Evolutionary conservation across 1,140 invertebrate genomes (phyloP).

Genomic region (Eriocheir sinensis): DNA sequence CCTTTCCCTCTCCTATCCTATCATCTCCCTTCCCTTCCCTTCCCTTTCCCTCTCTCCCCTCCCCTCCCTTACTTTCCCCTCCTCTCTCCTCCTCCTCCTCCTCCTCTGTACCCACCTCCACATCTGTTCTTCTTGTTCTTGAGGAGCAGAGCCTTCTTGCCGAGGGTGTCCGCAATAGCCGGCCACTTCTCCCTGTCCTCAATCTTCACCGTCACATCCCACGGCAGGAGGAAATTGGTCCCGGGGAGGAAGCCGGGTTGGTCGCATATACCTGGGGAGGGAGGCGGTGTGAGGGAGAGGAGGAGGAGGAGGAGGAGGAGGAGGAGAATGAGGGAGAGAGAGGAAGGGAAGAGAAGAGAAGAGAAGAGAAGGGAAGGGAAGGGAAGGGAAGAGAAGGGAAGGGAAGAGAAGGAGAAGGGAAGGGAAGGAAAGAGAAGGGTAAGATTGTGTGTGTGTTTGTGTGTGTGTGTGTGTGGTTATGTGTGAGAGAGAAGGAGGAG

Average conservation of each 20-base stretch:
- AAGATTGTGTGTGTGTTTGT: no score
- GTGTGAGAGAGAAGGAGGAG: no score
- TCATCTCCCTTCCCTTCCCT: not conserved
- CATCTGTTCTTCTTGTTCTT: conserved; percentile 68
- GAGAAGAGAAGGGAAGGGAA: conserved; percentile 46
- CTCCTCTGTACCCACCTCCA: conserved; percentile 43
- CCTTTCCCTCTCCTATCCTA: not conserved
- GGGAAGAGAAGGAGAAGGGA: not conserved
- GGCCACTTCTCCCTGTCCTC: conserved; percentile 83
- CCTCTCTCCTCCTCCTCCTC: not conserved
- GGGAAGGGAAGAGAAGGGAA: not conserved
- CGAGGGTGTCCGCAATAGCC: conserved; percentile 80
- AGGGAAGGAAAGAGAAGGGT: not conserved
- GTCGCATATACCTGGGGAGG: conserved; percentile 83
- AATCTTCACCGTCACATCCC: conserved; percentile 93
- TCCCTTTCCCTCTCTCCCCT: not conserved
- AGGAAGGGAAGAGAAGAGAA: not conserved
- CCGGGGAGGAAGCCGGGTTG: conserved; percentile 92
- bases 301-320: not conserved
- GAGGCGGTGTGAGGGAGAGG: not conserved
- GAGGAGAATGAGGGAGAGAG: not conserved
- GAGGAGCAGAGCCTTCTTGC: conserved; percentile 71
- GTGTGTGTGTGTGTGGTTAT: no score
- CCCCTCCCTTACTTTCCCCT: not conserved
- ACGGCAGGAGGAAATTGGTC: conserved; percentile 95